Conservation (phyloP, 2,113 vertebrate genomes). For the Myotis davidii region DNA sequence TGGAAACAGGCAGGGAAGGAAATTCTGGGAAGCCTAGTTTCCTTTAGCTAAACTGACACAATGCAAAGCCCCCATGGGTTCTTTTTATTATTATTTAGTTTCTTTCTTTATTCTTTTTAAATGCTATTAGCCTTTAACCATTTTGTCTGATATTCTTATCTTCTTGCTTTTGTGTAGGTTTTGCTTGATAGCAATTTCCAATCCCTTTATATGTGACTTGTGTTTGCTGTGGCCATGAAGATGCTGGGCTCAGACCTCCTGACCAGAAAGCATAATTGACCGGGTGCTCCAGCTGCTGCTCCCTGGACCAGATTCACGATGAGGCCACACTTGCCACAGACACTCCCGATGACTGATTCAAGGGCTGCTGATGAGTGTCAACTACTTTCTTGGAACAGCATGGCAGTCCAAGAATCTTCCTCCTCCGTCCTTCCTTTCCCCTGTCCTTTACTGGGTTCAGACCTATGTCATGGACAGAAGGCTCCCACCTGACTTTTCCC, state of each 20-base stretch:
- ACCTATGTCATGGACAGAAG: not conserved
- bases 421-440: not conserved
- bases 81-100: not conserved
- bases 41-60: not conserved
- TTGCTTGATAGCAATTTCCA: not conserved
- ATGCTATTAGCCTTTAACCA: not conserved
- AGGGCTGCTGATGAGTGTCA: not conserved
- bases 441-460: not conserved
- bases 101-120: conserved; percentile 29
- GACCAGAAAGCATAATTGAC: too few relatives aligned
- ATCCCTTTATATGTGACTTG: not conserved
- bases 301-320: not conserved
- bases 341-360: not conserved
- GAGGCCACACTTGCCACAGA: not conserved
- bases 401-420: not conserved
- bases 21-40: not conserved
- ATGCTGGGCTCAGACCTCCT: not conserved
- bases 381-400: not conserved
- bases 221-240: not conserved
- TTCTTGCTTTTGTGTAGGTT: conserved; percentile 13
- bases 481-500: not conserved
- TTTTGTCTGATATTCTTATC: not conserved
- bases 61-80: not conserved
- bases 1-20: not conserved
- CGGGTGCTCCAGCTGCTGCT: not conserved